phyloP scores from a whole-genome alignment of 2,888 invertebrate species.

The Dicroscelio sp. region DNA sequence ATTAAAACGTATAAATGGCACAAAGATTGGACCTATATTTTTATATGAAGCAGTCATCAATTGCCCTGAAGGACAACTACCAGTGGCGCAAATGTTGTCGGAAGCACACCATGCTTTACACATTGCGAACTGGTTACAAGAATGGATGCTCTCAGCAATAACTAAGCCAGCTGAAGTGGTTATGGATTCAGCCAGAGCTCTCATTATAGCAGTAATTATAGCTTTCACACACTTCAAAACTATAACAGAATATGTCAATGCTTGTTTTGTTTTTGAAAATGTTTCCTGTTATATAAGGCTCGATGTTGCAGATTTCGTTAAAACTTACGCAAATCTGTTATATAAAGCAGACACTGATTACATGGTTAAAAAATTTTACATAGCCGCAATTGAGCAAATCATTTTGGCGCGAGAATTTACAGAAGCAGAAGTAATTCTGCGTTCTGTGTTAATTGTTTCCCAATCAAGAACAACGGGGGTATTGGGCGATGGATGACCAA shows the following conservation, averaged over 20 bases:
- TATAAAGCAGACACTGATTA: background rate
- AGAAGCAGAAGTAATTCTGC: background rate
- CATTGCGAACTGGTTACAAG: constrained; percentile 42
- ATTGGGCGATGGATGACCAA: background rate
- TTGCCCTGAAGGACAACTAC: background rate
- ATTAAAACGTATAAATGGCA: background rate
- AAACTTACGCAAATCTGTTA: background rate
- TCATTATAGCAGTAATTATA: constrained; percentile 46
- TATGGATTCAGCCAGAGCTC: constrained; percentile 36
- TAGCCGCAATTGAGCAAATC: background rate
- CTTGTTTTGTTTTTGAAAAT: background rate
- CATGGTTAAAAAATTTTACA: background rate
- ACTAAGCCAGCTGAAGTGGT: constrained; percentile 44
- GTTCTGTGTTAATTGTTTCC: background rate
- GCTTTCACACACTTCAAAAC: constrained; percentile 25
- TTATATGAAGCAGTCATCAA: background rate
- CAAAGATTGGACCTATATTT: background rate
- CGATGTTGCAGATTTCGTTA: constrained; percentile 15
- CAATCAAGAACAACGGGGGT: background rate
- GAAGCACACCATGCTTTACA: constrained; percentile 58
- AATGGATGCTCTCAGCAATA: constrained; percentile 28
- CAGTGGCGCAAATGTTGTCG: constrained; percentile 31
- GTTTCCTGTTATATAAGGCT: background rate
- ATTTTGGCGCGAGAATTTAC: background rate
- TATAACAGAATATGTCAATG: constrained; percentile 59